phyloP scores from a whole-genome alignment of 2,888 invertebrate genomes.

The Sminthurinus aureus region DNA sequence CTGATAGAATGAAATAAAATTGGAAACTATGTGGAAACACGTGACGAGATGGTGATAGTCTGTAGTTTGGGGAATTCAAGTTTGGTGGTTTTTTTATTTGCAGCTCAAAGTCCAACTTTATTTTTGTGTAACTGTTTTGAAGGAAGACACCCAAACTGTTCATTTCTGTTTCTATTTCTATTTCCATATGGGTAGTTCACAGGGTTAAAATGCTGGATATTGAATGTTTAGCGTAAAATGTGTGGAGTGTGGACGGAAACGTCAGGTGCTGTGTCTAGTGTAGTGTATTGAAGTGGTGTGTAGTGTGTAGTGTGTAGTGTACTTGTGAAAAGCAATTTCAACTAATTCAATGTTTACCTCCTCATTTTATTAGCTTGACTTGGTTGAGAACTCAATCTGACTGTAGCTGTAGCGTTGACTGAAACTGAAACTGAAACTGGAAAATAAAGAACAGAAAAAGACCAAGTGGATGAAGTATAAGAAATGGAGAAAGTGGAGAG shows the following conservation, averaged over 20 bases:
- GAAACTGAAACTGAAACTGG: not conserved
- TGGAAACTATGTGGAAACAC: no score
- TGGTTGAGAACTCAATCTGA: conserved; percentile 17
- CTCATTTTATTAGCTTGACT: conserved; percentile 15
- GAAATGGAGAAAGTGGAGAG: no score
- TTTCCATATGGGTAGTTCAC: conserved; percentile 10
- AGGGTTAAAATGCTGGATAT: not conserved
- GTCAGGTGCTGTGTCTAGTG: not conserved
- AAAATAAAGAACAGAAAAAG: no score
- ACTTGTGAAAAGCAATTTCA: conserved; percentile 21
- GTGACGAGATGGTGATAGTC: no score
- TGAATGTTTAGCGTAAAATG: not conserved
- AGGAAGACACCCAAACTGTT: no score
- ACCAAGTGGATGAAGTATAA: no score
- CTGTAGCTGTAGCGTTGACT: no score
- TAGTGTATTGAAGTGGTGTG: not conserved
- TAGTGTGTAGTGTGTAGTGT: not conserved
- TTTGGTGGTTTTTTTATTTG: no score
- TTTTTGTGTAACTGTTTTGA: no score
- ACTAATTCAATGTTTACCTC: conserved; percentile 30
- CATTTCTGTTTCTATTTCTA: not conserved
- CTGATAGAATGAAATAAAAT: not conserved
- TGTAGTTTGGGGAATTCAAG: no score
- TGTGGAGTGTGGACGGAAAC: conserved; percentile 3
- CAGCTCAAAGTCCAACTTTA: no score